Evolutionary conservation across 2,113 vertebrate species (phyloP).

Genomic region (Sciurus niger): DNA sequence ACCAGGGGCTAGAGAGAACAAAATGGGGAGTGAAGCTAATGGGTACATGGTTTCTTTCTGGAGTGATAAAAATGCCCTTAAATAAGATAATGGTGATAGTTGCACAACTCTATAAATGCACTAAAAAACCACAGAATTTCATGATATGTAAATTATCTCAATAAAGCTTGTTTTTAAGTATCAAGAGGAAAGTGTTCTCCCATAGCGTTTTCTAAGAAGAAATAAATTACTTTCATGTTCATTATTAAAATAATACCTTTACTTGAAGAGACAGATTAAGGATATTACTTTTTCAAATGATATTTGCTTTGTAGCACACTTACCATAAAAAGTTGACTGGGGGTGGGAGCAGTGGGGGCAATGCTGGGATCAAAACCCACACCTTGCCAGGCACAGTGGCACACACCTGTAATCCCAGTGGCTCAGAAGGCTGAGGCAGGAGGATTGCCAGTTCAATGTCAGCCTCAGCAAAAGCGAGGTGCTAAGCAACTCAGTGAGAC

Average conservation of each 20-base stretch:
- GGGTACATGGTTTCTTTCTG: too few relatives aligned
- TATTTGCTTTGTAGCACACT: conserved; percentile 21
- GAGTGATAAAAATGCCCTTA: conserved; percentile 30
- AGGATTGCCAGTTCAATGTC: too few relatives aligned
- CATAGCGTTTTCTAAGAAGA: conserved; percentile 34
- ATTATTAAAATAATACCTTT: conserved; percentile 47
- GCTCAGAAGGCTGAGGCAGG: too few relatives aligned
- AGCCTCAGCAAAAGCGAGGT: too few relatives aligned
- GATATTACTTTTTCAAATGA: conserved; percentile 34
- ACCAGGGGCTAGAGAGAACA: not conserved
- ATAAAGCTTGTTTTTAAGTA: conserved; percentile 6
- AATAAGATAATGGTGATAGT: not conserved
- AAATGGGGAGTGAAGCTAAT: not conserved
- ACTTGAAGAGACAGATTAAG: conserved; percentile 35
- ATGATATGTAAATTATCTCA: conserved; percentile 17
- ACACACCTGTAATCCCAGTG: too few relatives aligned
- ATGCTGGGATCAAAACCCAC: too few relatives aligned
- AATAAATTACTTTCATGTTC: conserved; percentile 39
- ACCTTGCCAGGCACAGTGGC: too few relatives aligned
- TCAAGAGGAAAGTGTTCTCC: conserved; percentile 17
- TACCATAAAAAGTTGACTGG: conserved; percentile 11
- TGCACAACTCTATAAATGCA: not conserved
- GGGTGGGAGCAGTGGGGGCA: too few relatives aligned
- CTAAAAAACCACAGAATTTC: not conserved
- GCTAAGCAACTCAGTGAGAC: too few relatives aligned